Evolutionary conservation across 2,113 vertebrate genomes (phyloP).

Genomic region (Alosa alosa): DNA sequence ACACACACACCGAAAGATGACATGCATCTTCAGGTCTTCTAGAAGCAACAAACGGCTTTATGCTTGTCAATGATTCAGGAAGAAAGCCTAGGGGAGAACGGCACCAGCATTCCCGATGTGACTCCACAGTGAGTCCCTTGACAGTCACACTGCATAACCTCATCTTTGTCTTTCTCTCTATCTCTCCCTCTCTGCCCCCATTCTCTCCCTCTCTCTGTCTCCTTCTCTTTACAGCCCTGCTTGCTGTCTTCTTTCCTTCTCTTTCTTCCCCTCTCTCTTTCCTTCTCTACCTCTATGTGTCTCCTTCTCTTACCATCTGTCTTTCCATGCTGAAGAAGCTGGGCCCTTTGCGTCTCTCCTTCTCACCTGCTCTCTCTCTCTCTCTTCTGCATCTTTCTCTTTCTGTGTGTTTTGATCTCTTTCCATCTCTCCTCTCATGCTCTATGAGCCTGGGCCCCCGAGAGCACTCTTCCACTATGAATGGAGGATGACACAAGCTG

Average conservation of each 20-base stretch:
- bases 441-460: neutral
- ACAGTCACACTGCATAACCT: neutral
- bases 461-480: slow-evolving; percentile 25
- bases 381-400: slow-evolving; percentile 7
- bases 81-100: neutral
- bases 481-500: slow-evolving; percentile 12
- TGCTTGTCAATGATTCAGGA: neutral
- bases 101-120: neutral
- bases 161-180: neutral
- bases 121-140: neutral
- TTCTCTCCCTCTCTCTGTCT: neutral
- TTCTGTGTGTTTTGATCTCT: neutral
- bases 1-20: neutral
- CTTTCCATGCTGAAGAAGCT: neutral
- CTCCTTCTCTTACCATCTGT: neutral
- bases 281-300: neutral
- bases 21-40: neutral
- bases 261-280: neutral
- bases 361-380: neutral
- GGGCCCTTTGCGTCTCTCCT: neutral
- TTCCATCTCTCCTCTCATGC: slow-evolving; percentile 24
- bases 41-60: neutral
- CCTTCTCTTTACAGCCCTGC: neutral
- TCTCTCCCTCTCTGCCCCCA: neutral
- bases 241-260: neutral